These are phyloP conservation scores for Dromius quadrimaculatus DNA, from an alignment of 2,888 invertebrate species.

Conservation along the genomic window DNA sequence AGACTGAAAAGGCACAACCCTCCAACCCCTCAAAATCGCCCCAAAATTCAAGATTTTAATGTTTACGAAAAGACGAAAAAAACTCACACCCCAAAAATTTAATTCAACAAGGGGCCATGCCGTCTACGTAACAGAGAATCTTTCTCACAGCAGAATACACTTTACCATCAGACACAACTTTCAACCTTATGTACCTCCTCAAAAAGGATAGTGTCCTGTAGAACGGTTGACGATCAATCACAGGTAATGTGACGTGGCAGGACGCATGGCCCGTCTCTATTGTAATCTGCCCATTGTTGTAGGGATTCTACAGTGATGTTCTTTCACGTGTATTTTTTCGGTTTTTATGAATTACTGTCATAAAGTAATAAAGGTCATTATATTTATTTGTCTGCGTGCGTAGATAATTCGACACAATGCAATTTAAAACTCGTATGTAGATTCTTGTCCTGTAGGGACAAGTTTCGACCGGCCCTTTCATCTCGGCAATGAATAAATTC, in stretches of 20 bases:
- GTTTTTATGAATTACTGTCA: constrained; percentile 62
- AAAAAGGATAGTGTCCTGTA: background rate
- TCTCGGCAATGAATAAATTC: constrained; percentile 27
- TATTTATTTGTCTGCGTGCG: constrained; percentile 52
- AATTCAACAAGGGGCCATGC: constrained; percentile 63
- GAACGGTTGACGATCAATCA: constrained; percentile 63
- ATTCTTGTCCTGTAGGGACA: constrained; percentile 16
- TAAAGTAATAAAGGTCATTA: constrained; percentile 54
- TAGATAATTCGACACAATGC: constrained; percentile 50
- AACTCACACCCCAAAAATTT: constrained; percentile 64
- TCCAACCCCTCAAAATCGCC: too few relatives aligned
- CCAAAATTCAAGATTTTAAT: constrained; percentile 56
- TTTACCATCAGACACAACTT: constrained; percentile 12
- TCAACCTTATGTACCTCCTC: constrained; percentile 42
- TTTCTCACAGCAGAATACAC: constrained; percentile 49
- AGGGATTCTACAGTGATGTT: constrained; percentile 58
- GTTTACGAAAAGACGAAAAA: constrained; percentile 59
- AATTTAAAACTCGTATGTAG: constrained; percentile 48
- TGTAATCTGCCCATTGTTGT: constrained; percentile 67
- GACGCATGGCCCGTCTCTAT: constrained; percentile 67
- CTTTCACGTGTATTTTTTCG: constrained; percentile 61
- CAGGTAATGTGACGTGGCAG: constrained; percentile 67
- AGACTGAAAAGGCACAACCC: background rate
- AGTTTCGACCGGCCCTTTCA: constrained; percentile 24
- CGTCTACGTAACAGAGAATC: constrained; percentile 60